Conservation (phyloP, 2,888 invertebrate species). For the Rutpela maculata region DNA sequence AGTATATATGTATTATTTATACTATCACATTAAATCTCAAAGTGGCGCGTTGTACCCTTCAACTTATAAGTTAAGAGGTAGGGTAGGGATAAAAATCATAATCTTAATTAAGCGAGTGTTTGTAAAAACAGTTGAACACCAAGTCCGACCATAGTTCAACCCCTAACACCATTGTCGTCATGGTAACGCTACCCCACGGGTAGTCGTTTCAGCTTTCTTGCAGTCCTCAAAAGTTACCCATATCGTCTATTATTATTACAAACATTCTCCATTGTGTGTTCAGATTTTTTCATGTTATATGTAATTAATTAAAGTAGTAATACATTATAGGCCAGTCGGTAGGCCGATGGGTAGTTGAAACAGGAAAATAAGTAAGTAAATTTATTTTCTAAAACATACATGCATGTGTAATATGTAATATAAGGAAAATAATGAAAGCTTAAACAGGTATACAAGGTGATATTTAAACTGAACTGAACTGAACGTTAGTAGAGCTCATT, state of each 20-base stretch:
- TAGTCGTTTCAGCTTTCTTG: conserved; percentile 23
- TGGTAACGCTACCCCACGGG: conserved; percentile 47
- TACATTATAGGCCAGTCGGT: too few species aligned
- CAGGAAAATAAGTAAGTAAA: too few species aligned
- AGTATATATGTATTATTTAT: not conserved
- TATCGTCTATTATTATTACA: not conserved
- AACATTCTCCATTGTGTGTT: not conserved
- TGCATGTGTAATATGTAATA: too few species aligned
- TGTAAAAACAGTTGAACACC: conserved; percentile 52
- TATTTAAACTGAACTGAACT: too few species aligned
- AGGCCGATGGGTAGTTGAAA: too few species aligned
- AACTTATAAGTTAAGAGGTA: conserved; percentile 14
- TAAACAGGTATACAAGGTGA: too few species aligned
- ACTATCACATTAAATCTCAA: not conserved
- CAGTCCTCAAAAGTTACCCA: conserved; percentile 26
- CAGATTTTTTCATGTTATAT: not conserved
- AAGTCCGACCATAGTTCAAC: conserved; percentile 44
- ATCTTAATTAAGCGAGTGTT: conserved; percentile 57
- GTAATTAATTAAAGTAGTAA: not conserved
- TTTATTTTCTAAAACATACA: too few species aligned
- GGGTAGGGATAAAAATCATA: conserved; percentile 43
- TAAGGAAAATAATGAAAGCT: too few species aligned
- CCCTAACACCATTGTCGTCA: conserved; percentile 50
- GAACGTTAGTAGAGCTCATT: too few species aligned
- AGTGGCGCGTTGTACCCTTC: not conserved